These are phyloP conservation scores for Lepidochrysops patricia DNA, from an alignment of 2,888 invertebrate species.

Conservation along the genomic window DNA sequence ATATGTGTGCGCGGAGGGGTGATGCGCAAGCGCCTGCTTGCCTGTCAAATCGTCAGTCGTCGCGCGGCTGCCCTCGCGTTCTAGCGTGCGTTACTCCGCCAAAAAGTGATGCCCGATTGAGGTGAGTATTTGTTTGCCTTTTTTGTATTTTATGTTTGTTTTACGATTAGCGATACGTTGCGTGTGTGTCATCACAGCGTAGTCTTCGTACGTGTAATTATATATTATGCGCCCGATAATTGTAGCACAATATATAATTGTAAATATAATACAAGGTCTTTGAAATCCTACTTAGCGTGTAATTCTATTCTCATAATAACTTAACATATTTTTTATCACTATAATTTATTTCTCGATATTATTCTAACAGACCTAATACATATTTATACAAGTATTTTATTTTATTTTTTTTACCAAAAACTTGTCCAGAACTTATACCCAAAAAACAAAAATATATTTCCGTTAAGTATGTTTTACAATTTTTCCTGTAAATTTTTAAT, in stretches of 20 bases:
- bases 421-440: too few species aligned
- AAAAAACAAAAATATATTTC: too few species aligned
- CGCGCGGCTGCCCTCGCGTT: constrained; percentile 36
- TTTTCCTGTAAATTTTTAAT: not conserved
- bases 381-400: too few species aligned
- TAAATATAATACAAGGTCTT: constrained; percentile 5
- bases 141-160: constrained; percentile 36
- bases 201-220: constrained; percentile 19
- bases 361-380: not conserved
- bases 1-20: constrained; percentile 47
- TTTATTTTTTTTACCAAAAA: too few species aligned
- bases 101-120: constrained; percentile 41
- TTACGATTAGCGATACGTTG: constrained; percentile 44
- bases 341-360: not conserved
- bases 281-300: not conserved
- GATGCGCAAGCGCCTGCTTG: constrained; percentile 59
- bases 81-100: constrained; percentile 40
- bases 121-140: constrained; percentile 30
- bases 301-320: not conserved
- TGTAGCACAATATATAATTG: constrained; percentile 26
- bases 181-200: constrained; percentile 29
- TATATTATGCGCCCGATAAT: constrained; percentile 31
- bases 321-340: not conserved
- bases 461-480: too few species aligned
- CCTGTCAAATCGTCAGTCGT: constrained; percentile 39